Base-by-base conservation (phyloP, 2,113 vertebrate species). In the Silurus glanis region DNA sequence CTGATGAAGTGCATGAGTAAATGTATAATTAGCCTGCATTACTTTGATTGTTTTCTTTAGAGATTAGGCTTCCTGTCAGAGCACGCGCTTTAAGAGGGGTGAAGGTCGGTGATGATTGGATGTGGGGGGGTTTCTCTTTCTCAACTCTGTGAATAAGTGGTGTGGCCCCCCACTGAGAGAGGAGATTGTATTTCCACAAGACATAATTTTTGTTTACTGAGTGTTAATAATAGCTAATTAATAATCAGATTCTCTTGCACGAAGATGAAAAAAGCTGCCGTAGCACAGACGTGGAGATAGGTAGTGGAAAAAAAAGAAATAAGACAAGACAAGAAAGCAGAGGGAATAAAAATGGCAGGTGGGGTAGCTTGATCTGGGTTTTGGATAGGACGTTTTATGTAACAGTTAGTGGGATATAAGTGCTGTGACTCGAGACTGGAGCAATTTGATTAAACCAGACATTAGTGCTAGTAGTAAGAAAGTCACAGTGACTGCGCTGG, bases 221-320 rank as follows among this genome's bases (percentile, higher is more conserved):
- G 96, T 98, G 98, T 99, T 98, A 98, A 98, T 98, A 99, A 99
- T 99, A 96, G 95, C 96, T 98, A 98, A 98, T 99, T 99, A 97
- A 98, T 97, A 97, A 98, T 97, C 95, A 95, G 95, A 96, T 95
- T 95, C 95, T 94, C 93, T 93, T 92, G 74, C 96, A 91, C 93
- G 93, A 94, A 74, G 51, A 95, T 80, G 88, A 90, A 80, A 88
- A 89, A 89, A 85, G 69, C 67, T 45, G 62, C 51, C 90, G 87
- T 91, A 89, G 92, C 95, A 94, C 92, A 92, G 93, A 90, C 90
- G 91, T 86, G 87, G 87, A 82, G 83, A 87, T 69, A 66, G 74
- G 61, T 80, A 67, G 88, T 49, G 59, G 72, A 75, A 91, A 66
- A 45, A 82, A 84, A 85, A 62, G 21, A 84, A 85, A 82, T 72